Evolutionary conservation across 2,888 invertebrate species (phyloP).

Genomic region (Spilarctia lutea): DNA sequence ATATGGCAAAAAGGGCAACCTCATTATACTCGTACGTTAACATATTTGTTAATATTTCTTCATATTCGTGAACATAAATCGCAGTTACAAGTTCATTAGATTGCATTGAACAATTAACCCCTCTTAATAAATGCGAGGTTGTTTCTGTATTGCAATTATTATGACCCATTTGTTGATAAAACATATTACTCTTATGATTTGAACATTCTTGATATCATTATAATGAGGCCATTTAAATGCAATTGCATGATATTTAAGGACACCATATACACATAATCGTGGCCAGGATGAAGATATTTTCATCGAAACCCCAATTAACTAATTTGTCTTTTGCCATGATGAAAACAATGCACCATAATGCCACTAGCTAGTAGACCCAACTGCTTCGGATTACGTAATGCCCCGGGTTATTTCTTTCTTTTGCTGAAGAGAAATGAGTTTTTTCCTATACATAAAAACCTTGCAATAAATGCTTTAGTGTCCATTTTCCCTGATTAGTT

Average conservation of each 20-base stretch:
- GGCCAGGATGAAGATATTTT: not conserved
- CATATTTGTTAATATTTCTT: not conserved
- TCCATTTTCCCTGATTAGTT: constrained; percentile 4
- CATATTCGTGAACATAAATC: not conserved
- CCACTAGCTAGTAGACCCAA: not conserved
- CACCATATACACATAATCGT: too few relatives aligned
- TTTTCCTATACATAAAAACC: not conserved
- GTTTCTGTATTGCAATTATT: not conserved
- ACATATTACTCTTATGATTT: not conserved
- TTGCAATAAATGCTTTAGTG: constrained; percentile 1
- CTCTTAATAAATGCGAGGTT: not conserved
- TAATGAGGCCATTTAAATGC: too few relatives aligned
- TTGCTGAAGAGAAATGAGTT: not conserved
- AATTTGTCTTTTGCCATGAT: not conserved
- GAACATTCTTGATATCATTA: not conserved
- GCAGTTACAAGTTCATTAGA: not conserved
- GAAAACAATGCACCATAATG: not conserved
- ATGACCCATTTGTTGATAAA: not conserved
- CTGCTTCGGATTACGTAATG: not conserved
- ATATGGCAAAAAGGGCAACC: not conserved
- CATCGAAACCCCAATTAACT: not conserved
- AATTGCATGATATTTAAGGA: not conserved
- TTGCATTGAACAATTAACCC: not conserved
- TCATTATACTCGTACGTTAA: not conserved
- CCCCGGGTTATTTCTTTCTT: not conserved